A percentile compares a stretch with the other conserved stretches of the same genome.
Conservation (phyloP, 53 echinoderm and acorn worm genomes). For the Glandiceps talaboti region DNA sequence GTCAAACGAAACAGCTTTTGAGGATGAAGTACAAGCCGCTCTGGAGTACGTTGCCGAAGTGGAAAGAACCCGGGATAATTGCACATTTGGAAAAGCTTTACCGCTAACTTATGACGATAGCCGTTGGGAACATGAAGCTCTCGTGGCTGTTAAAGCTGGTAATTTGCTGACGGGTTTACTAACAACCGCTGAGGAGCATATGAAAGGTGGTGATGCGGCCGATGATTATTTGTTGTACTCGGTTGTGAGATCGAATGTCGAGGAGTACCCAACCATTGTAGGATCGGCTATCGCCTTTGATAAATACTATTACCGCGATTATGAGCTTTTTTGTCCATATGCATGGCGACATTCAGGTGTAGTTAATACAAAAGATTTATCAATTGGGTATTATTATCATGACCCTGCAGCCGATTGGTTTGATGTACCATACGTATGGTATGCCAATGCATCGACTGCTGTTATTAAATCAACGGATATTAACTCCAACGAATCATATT, state of each 20-base stretch:
- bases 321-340: slow-evolving; percentile 76
- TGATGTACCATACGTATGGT: slow-evolving; percentile 40
- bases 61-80: slow-evolving; percentile 55
- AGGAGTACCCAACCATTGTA: slow-evolving; percentile 57
- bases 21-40: slow-evolving; percentile 13
- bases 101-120: slow-evolving; percentile 62
- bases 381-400: slow-evolving; percentile 83
- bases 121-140: slow-evolving; percentile 52
- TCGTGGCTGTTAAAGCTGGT: slow-evolving; percentile 66
- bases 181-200: slow-evolving; percentile 40
- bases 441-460: slow-evolving; percentile 12
- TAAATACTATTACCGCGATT: slow-evolving; percentile 50
- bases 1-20: neutral
- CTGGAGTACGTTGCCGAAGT: slow-evolving; percentile 80
- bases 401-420: slow-evolving; percentile 77
- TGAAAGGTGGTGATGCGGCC: slow-evolving; percentile 38
- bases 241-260: slow-evolving; percentile 59
- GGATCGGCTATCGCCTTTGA: slow-evolving; percentile 82
- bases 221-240: slow-evolving; percentile 68
- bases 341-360: slow-evolving; percentile 47
- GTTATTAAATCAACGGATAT: neutral
- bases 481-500: neutral
- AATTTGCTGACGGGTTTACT: slow-evolving; percentile 60
- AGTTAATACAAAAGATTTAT: slow-evolving; percentile 66
- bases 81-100: slow-evolving; percentile 73